Evolutionary conservation across 2,888 invertebrate species (phyloP).

Genomic region (Cataglyphis altisquamis): DNA sequence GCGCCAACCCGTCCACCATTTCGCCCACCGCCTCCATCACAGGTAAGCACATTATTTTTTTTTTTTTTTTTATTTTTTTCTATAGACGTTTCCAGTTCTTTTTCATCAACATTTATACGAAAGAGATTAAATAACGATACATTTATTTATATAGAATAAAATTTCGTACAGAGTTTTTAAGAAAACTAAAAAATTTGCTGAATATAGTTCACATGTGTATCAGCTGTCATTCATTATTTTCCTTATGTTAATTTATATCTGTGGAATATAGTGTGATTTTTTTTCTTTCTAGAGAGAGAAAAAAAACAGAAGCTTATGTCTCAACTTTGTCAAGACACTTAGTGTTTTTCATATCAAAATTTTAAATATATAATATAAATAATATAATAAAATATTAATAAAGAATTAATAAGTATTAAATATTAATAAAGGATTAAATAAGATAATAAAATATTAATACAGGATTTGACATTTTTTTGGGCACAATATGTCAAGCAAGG

Average conservation of each 20-base stretch:
- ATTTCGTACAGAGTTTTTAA: background rate
- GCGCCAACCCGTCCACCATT: constrained; percentile 83
- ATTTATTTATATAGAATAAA: no score
- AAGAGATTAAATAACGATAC: background rate
- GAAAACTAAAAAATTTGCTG: background rate
- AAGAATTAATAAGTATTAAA: no score
- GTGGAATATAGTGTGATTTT: background rate
- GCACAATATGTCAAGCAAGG: background rate
- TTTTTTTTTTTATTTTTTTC: background rate
- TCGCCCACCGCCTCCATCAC: constrained; percentile 84
- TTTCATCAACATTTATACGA: background rate
- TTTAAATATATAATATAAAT: background rate
- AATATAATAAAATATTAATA: no score
- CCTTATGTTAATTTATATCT: background rate
- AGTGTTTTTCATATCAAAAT: background rate
- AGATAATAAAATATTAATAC: constrained; percentile 11
- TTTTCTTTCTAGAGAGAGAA: background rate
- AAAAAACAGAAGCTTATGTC: background rate
- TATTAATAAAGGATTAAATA: background rate
- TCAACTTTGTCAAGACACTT: background rate
- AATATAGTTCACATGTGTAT: background rate
- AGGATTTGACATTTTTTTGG: background rate
- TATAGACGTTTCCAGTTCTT: background rate
- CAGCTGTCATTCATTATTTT: background rate
- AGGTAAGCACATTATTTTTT: constrained; percentile 78